These are phyloP conservation scores for Gymnarchus niloticus DNA, from an alignment of 2,113 vertebrate genomes.

Conservation along the genomic window DNA sequence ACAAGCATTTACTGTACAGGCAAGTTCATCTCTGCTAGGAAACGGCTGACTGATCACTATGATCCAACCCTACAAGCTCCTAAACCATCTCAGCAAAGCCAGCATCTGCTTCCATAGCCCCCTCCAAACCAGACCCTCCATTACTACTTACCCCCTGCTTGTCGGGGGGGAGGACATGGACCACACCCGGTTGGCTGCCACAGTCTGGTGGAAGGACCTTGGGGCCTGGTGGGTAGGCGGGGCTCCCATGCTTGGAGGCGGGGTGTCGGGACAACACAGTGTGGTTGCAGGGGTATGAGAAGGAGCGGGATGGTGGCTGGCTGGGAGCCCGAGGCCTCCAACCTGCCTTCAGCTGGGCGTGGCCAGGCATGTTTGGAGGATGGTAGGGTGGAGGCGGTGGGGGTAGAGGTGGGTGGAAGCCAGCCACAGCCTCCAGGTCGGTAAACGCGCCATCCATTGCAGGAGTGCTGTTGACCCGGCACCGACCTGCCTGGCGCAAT, in stretches of 20 bases:
- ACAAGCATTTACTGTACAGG: too few relatives aligned
- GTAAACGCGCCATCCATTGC: conserved; percentile 90
- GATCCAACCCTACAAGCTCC: not conserved
- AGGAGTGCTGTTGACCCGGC: conserved; percentile 88
- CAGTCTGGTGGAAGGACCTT: conserved; percentile 85
- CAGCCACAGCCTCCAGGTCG: conserved; percentile 87
- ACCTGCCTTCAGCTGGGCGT: conserved; percentile 80
- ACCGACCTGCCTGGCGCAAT: conserved; percentile 81
- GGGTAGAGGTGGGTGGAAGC: conserved; percentile 88
- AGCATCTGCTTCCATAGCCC: too few relatives aligned
- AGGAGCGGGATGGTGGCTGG: conserved; percentile 88
- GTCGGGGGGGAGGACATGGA: conserved; percentile 70
- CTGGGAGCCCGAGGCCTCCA: conserved; percentile 86
- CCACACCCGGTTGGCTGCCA: conserved; percentile 71
- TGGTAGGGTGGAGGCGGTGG: conserved; percentile 93
- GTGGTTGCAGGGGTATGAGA: conserved; percentile 93
- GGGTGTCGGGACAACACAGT: conserved; percentile 76
- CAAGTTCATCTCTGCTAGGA: too few relatives aligned
- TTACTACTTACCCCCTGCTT: conserved; percentile 77
- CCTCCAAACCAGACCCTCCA: not conserved
- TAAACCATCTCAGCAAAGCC: not conserved
- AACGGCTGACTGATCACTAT: too few relatives aligned
- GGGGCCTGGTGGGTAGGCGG: conserved; percentile 69
- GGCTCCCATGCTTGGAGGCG: conserved; percentile 68
- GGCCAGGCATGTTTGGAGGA: conserved; percentile 78